These are phyloP conservation scores for Sceliomorpha sp. DNA, from an alignment of 2,888 invertebrate species.

Conservation along the genomic window DNA sequence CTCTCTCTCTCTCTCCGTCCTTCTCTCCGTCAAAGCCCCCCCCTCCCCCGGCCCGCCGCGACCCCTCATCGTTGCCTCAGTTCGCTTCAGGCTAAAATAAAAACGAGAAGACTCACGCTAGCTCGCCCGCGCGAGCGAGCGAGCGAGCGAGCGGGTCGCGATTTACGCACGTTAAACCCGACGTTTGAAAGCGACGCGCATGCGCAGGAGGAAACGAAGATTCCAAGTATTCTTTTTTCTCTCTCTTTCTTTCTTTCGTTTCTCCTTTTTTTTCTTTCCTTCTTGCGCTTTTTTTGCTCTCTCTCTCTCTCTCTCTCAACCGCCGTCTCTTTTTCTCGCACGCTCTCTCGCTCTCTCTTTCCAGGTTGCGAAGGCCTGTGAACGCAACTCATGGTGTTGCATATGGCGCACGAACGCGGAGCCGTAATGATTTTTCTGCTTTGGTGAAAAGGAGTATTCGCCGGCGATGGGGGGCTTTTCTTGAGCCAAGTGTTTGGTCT, in stretches of 20 bases:
- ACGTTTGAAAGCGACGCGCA: conserved; percentile 71
- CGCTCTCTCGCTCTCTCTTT: conserved; percentile 14
- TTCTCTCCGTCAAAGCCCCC: conserved; percentile 29
- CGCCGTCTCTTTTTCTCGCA: conserved; percentile 40
- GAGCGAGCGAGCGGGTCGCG: conserved; percentile 57
- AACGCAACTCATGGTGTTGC: conserved; percentile 24
- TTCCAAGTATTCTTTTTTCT: conserved; percentile 33
- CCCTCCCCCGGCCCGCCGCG: conserved; percentile 15
- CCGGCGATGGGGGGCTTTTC: not conserved
- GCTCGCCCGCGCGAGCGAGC: conserved; percentile 54
- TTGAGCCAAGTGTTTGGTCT: too few relatives aligned
- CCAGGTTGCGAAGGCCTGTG: conserved; percentile 16
- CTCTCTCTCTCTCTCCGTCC: conserved; percentile 58
- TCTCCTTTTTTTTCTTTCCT: conserved; percentile 17
- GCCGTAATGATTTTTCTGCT: conserved; percentile 39
- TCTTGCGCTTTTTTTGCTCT: conserved; percentile 23
- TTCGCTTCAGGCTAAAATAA: conserved; percentile 73
- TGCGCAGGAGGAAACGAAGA: conserved; percentile 47
- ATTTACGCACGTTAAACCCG: conserved; percentile 67
- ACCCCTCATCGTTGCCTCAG: conserved; percentile 53
- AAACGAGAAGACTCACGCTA: conserved; percentile 60
- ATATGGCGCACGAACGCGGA: conserved; percentile 29
- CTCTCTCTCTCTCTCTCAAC: conserved; percentile 23
- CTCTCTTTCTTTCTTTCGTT: conserved; percentile 19
- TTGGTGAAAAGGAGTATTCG: conserved; percentile 14